These are phyloP conservation scores for Smithornis capensis DNA, from an alignment of 2,113 vertebrate genomes.

Conservation along the genomic window DNA sequence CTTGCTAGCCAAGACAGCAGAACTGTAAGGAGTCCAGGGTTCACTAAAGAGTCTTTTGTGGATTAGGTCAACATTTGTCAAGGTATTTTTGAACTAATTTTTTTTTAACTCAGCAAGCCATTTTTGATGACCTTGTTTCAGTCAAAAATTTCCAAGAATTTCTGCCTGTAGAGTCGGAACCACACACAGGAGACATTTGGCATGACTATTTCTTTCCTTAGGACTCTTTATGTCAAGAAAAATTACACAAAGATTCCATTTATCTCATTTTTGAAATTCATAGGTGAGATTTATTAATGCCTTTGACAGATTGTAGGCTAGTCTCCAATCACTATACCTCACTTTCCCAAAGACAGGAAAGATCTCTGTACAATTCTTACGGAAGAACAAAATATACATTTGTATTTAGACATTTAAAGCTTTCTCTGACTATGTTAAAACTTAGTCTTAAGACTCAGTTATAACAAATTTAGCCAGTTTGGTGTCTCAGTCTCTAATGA, in stretches of 20 bases:
- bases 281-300: neutral
- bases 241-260: conserved; percentile 8
- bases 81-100: neutral
- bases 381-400: neutral
- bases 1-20: conserved; percentile 50
- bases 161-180: neutral
- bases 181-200: neutral
- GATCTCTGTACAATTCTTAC: neutral
- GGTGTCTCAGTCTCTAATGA: neutral
- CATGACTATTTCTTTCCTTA: conserved; percentile 1
- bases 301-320: neutral
- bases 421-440: neutral
- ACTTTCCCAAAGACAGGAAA: neutral
- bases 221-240: neutral
- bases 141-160: conserved; percentile 26
- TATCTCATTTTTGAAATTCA: conserved; percentile 22
- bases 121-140: neutral
- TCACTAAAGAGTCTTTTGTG: conserved; percentile 1
- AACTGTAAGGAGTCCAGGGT: neutral
- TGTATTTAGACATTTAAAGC: neutral
- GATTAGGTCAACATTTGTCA: conserved; percentile 34
- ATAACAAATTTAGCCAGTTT: neutral
- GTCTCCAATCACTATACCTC: neutral
- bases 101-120: neutral
- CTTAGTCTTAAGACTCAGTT: neutral